phyloP scores from a whole-genome alignment of 2,888 invertebrate genomes.

The Drosophila trichaetosa region DNA sequence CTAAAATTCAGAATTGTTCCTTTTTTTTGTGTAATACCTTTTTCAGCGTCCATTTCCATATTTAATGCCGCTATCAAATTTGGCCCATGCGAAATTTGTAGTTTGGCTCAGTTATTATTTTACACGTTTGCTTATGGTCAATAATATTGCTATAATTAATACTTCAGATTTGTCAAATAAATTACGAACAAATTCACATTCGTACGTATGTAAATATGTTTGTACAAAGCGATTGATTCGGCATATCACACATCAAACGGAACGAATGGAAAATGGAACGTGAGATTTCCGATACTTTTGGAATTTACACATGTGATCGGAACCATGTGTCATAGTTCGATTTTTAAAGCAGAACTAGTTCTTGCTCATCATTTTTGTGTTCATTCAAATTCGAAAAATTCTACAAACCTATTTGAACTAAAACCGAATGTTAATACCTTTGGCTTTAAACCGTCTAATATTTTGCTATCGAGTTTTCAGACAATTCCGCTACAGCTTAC shows the following conservation, averaged over 20 bases:
- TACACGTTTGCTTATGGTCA: not conserved
- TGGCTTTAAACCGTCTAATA: not conserved
- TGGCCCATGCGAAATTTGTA: constrained; percentile 12
- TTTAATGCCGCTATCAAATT: constrained; percentile 7
- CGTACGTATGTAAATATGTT: constrained; percentile 8
- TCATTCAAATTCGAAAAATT: not conserved
- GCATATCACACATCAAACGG: constrained; percentile 3
- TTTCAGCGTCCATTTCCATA: constrained; percentile 39
- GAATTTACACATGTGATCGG: constrained; percentile 12
- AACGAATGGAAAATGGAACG: constrained; percentile 32
- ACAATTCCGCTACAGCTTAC: not conserved
- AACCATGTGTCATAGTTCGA: not conserved
- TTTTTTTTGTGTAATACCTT: constrained; percentile 43
- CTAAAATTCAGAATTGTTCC: constrained; percentile 19
- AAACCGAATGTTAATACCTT: not conserved
- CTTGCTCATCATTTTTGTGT: not conserved
- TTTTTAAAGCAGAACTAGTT: constrained; percentile 5
- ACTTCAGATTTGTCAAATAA: constrained; percentile 28
- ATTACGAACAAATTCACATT: constrained; percentile 25
- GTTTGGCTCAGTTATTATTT: not conserved
- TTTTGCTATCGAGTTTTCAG: not conserved
- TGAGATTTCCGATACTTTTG: constrained; percentile 29
- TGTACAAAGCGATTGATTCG: constrained; percentile 25
- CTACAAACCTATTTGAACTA: not conserved
- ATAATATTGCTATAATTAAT: constrained; percentile 15